A percentile compares a stretch with the other conserved stretches of the same genome.
Evolutionary conservation across 1,140 invertebrate species (phyloP).

Genomic region (Saccostrea glomerata): DNA sequence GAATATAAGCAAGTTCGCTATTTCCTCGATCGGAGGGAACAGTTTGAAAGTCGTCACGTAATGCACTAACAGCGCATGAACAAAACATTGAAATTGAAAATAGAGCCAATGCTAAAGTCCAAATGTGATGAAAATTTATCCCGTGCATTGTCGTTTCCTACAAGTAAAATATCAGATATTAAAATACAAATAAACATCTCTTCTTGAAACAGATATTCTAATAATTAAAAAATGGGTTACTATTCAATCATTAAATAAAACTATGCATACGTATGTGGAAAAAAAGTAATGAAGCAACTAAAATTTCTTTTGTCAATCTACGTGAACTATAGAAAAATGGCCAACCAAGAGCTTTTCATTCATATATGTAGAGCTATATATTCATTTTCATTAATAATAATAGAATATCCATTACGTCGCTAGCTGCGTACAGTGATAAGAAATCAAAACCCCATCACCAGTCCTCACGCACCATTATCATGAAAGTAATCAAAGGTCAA

Average conservation of each 20-base stretch:
- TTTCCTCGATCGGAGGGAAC: slow-evolving; percentile 10
- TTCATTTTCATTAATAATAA: neutral
- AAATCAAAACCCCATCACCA: neutral
- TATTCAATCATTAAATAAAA: too few relatives aligned
- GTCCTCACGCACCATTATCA: neutral
- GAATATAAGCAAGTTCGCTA: slow-evolving; percentile 50
- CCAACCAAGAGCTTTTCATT: neutral
- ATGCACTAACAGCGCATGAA: slow-evolving; percentile 37
- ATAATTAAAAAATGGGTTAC: too few relatives aligned
- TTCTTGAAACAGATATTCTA: too few relatives aligned
- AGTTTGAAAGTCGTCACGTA: slow-evolving; percentile 42
- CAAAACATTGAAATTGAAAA: neutral
- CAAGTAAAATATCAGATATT: neutral
- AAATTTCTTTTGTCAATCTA: too few relatives aligned
- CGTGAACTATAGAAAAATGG: too few relatives aligned
- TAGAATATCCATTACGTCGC: neutral
- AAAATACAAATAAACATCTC: neutral
- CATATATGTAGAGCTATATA: neutral
- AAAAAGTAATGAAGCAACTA: too few relatives aligned
- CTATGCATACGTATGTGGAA: too few relatives aligned
- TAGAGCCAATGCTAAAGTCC: neutral
- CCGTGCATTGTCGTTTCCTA: slow-evolving; percentile 15
- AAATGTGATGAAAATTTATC: slow-evolving; percentile 3
- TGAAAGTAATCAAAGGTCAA: neutral
- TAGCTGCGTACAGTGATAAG: too few relatives aligned